Evolutionary conservation across 2,113 vertebrate genomes (phyloP), one percentile per base, ranked within the genome.

Genomic region (Panthera uncia): DNA sequence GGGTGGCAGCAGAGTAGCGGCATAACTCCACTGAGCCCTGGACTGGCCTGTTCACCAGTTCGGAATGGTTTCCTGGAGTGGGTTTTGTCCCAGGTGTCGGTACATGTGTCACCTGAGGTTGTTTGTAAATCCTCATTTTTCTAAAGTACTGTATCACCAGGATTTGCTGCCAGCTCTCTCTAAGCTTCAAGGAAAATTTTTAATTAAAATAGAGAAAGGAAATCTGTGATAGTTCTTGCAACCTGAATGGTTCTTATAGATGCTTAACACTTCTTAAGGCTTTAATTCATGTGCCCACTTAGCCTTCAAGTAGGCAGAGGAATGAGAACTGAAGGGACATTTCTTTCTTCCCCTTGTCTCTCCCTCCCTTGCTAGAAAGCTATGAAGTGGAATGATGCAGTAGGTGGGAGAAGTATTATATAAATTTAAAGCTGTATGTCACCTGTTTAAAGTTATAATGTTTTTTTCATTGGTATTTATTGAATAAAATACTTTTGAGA

Each of bases 1-100:
- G 87, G 97, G 74, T 92, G 98, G 97, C 96, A 98, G 96, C 88
- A 97, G 88, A 93, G 86, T 41, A 48, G 29, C 3, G 0, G 80
- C 68, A 61, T 48, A 45, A 31, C 29, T 52, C 31, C 3, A 3
- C 13, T 41, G 19, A 3, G 27, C 84, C 52, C 2, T 41, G 18
- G n/a, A 21, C 41, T 88, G 7, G 4, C 11, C 1, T 4, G 6
- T 31, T 45, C 31, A 7, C 31, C 3, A 6, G 27, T 55, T 73
- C 10, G 0, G 52, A 65, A 27, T 33, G 38, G 31, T 69, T 87
- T 41, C n/a, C 65, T 80, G 33, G 23, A 68, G 36, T 88, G 71
- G 41, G 29, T 86, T 95, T 92, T 80, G 45, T 96, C 14, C 57
- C 73, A 68, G 45, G 36, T 52, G 15, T 95, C 41, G 48, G 61